A percentile compares a stretch with the other conserved stretches of the same genome.
Evolutionary conservation across 2,888 invertebrate genomes (phyloP).

Genomic region (Caenorhabditis sinica): DNA sequence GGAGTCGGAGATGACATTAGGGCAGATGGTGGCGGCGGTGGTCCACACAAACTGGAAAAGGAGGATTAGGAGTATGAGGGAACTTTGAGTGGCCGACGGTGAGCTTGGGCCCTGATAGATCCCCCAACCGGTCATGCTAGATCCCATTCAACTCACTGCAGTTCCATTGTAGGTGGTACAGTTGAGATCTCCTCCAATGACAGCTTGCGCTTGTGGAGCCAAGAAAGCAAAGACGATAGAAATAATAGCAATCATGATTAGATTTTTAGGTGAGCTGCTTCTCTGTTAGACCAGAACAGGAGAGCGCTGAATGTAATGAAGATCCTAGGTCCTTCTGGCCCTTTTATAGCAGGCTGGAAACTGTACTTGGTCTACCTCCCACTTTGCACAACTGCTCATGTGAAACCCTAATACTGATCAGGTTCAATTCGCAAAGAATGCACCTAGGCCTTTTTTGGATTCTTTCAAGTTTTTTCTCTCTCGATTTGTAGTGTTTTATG

Average conservation of each 20-base stretch:
- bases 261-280: not conserved
- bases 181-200: slow-evolving; percentile 42
- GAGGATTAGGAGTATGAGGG: not conserved
- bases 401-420: not conserved
- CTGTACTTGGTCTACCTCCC: not conserved
- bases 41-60: slow-evolving; percentile 39
- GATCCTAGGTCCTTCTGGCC: not conserved
- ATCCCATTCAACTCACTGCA: slow-evolving; percentile 17
- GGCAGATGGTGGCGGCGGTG: slow-evolving; percentile 30
- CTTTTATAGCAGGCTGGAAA: not conserved
- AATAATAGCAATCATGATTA: slow-evolving; percentile 40
- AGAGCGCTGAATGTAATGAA: slow-evolving; percentile 29
- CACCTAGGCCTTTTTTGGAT: not conserved
- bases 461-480: not conserved
- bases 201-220: slow-evolving; percentile 31
- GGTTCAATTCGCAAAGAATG: slow-evolving; percentile 3
- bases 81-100: too few relatives aligned
- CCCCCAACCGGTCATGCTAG: not conserved
- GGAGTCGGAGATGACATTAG: slow-evolving; percentile 40
- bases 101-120: too few relatives aligned
- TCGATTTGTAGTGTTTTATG: not conserved
- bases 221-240: slow-evolving; percentile 22
- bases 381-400: slow-evolving; percentile 5
- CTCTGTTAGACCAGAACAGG: slow-evolving; percentile 1
- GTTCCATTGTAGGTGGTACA: slow-evolving; percentile 51